Conservation (phyloP, 2,113 vertebrate genomes). For the Pedionomus torquatus region DNA sequence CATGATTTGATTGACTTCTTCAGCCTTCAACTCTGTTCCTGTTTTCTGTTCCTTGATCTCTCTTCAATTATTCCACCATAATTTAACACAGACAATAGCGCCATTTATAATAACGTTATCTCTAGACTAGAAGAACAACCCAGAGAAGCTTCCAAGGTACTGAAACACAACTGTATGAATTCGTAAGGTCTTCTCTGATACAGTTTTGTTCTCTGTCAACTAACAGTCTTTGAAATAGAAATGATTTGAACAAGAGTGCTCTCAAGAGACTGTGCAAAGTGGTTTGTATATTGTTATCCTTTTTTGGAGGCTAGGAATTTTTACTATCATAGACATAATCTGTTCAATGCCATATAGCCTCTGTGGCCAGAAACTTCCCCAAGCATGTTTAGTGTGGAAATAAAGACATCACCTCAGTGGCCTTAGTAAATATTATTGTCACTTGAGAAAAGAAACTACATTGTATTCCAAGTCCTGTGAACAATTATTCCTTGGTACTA, state of each 20-base stretch:
- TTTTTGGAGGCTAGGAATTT: background rate
- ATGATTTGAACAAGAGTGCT: fast-evolving
- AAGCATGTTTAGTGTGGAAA: background rate
- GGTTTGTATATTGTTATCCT: background rate
- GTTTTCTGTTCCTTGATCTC: background rate
- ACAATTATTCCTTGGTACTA: background rate
- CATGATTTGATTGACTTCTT: background rate
- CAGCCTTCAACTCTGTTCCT: background rate
- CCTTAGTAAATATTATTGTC: background rate
- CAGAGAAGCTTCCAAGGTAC: background rate
- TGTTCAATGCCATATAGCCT: background rate
- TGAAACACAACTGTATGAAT: background rate
- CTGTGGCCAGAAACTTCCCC: background rate
- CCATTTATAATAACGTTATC: background rate
- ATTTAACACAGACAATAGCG: background rate
- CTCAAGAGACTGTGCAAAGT: background rate
- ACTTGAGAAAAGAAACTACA: background rate
- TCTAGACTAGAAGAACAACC: background rate
- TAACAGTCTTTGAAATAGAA: background rate
- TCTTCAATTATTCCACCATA: background rate
- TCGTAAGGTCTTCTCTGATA: background rate
- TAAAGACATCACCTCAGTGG: background rate
- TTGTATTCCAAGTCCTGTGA: background rate
- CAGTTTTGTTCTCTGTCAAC: background rate
- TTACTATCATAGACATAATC: background rate